Conservation (phyloP, 1,140 invertebrate species). For the Drosophila bipectinata region DNA sequence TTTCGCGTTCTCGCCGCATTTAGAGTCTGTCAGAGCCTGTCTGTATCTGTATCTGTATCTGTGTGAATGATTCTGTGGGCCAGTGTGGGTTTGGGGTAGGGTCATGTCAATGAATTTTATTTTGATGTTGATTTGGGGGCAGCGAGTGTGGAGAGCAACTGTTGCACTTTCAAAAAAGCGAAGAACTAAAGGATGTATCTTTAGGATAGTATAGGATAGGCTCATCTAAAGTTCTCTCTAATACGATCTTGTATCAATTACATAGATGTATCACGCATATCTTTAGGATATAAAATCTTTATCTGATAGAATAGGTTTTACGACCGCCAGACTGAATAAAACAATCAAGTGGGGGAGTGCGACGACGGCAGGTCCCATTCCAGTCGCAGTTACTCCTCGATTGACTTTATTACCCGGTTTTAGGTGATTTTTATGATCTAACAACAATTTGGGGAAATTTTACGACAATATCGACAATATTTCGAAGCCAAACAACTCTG, state of each 20-base stretch:
- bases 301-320: no score
- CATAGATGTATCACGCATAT: no score
- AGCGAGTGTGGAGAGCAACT: constrained; percentile 35
- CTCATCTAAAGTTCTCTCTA: no score
- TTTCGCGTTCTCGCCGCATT: constrained; percentile 75
- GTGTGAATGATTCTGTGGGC: neutral
- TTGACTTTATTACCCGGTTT: constrained; percentile 75
- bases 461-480: constrained; percentile 41
- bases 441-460: constrained; percentile 70
- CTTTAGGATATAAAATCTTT: no score
- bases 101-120: constrained; percentile 71
- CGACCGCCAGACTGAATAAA: no score
- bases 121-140: constrained; percentile 60
- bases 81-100: constrained; percentile 35
- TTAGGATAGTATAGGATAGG: no score
- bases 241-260: no score
- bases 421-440: constrained; percentile 83
- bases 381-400: constrained; percentile 37
- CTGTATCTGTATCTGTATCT: neutral
- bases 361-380: constrained; percentile 16
- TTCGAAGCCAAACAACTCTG: constrained; percentile 44
- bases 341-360: constrained; percentile 15
- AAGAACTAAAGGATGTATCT: no score
- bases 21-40: constrained; percentile 40
- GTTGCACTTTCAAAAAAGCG: constrained; percentile 31